These are phyloP conservation scores for Gryllus bimaculatus DNA, from an alignment of 1,140 invertebrate species.

Conservation along the genomic window DNA sequence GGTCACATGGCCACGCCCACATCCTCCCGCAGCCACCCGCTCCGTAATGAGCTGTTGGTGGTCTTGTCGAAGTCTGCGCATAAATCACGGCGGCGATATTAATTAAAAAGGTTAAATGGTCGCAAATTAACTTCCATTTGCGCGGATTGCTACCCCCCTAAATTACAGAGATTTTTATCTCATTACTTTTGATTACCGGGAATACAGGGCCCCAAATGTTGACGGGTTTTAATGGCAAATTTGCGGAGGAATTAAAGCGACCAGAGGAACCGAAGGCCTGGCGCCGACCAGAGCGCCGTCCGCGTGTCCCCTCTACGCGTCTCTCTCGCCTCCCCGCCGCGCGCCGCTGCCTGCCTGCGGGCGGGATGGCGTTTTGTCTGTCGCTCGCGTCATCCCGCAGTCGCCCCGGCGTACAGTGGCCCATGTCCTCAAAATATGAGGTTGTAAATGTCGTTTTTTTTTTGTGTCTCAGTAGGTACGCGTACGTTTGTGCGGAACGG, in stretches of 20 bases:
- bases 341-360: too few relatives aligned
- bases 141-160: not conserved
- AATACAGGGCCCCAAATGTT: not conserved
- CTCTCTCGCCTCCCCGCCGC: too few relatives aligned
- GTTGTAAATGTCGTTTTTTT: too few relatives aligned
- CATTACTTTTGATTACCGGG: not conserved
- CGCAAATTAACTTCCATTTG: slow-evolving; percentile 1
- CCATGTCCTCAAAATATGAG: too few relatives aligned
- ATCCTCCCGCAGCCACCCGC: too few relatives aligned
- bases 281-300: not conserved
- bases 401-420: too few relatives aligned
- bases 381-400: too few relatives aligned
- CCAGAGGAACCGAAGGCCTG: not conserved
- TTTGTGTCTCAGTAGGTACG: too few relatives aligned
- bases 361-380: too few relatives aligned
- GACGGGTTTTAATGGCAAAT: slow-evolving; percentile 1
- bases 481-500: too few relatives aligned
- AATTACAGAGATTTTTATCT: slow-evolving; percentile 6
- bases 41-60: not conserved
- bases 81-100: not conserved
- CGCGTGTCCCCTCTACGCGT: too few relatives aligned
- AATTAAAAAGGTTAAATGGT: slow-evolving; percentile 6
- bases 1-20: too few relatives aligned
- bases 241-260: not conserved
- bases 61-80: not conserved